Base-by-base conservation (phyloP, 2,113 vertebrate genomes). In the Odocoileus hemionus region DNA sequence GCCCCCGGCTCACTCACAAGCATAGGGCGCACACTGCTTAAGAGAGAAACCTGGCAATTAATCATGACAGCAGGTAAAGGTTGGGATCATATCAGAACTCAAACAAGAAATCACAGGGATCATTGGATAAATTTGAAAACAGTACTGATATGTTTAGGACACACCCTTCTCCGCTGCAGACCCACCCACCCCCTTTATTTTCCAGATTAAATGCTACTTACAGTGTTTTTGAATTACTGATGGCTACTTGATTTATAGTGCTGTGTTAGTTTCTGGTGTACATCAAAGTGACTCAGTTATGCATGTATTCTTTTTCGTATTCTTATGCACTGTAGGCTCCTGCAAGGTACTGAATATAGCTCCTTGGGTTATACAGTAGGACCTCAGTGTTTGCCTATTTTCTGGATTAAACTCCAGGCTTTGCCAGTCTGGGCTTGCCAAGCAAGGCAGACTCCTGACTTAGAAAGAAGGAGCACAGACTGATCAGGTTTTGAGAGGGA, bases 61-160 rank as follows among this genome's bases (percentile, higher is more conserved):
- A 96, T 78, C 97, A 95, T 79, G 67, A 98, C 98, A 96, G 95
- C 86, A 14, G 16, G 90, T 90, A 82, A 97, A 97, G 6, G 89
- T 30, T 97, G 86, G 1, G 78, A 23, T 57, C 70, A 43, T 13
- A 76, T 26, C 70, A 43, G 39, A 26, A 78, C 43, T 45, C 28
- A 28, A 76, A 45, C 23, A 45, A 28, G 39, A 78, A 91, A 12
- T 3, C 39, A 79, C 1, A 86, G 13, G 78, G 79, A 89, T 79
- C 19, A 96, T 36, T 12, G 2, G n/a, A 55, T 8, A 8, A 89
- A 92, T 95, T 52, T n/a, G 43, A 95, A 82, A 97, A 39, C 55
- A 61, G 6, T 7, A 86, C 47, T 67, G 61, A 30, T 43, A 54
- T 87, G 50, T 5, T 30, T 28, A 14, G 12, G 61, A 93, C 45